Base-by-base conservation (phyloP, 2,888 invertebrate genomes). In the Apeira syringaria region DNA sequence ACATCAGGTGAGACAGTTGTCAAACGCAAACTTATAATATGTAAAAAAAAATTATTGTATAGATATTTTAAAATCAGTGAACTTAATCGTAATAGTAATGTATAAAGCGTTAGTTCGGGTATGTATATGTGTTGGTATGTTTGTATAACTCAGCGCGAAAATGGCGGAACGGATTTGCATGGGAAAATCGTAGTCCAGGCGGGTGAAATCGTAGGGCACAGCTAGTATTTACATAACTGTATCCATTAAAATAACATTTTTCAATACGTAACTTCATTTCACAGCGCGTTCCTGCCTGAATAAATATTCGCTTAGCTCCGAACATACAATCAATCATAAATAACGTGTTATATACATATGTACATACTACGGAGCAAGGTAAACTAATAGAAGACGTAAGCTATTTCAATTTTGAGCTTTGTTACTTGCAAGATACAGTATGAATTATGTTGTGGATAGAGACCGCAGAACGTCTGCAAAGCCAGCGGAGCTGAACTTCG, bases 241-340 rank as follows among this genome's bases (percentile, higher is more conserved):
- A 10, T 26, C 27, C 50, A 50, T 50, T 50, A 53, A 42, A 47
- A 33, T 34, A 36, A 50, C 42, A 55, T 52, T 58, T 59, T 50
- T 53, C 49, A 47, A 42, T 42, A 37, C 45, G 36, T 47, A 53
- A 51, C 43, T 56, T 50, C 42, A 53, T 49, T 55, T 47, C 24
- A 7, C 37, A 20, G 34, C 31, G 24, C 47, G 42, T 37, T 40
- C 43, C 38, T 46, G 37, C 42, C 46, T 43, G 48, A 56, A 56
- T 53, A 50, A 53, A 50, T 53, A 50, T 46, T 48, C 50, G 26
- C 50, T 53, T 44, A 44, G 41, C 38, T 35, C 38, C 38, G 41
- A 50, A 52, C 25, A 38, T 39, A 53, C 59, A 66, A n/a, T 67
- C 61, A 61, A 66, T 67, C 67, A 67, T 57, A 54, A 39, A 43